Evolutionary conservation across 30 jellyfish, hydroid and myxozoan genomes (phyloP).

Genomic region (Aurelia sp.): DNA sequence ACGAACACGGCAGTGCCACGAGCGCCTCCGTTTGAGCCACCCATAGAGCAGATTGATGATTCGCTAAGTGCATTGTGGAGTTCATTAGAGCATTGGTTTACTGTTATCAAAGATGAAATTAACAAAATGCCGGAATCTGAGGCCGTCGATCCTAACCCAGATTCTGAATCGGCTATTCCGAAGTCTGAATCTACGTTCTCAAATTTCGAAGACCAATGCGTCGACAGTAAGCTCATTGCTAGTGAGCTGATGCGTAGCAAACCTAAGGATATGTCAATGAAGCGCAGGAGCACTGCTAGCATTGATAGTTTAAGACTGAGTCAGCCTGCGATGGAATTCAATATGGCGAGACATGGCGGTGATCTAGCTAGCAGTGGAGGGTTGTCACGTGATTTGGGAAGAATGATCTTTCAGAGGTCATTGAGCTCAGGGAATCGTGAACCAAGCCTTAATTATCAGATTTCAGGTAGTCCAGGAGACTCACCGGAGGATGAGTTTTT

Average conservation of each 20-base stretch:
- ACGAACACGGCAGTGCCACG: slow-evolving; percentile 11
- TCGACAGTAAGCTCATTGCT: slow-evolving; percentile 47
- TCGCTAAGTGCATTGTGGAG: slow-evolving; percentile 52
- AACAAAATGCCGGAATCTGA: slow-evolving; percentile 27
- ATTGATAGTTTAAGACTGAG: slow-evolving; percentile 71
- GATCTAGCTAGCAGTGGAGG: slow-evolving; percentile 41
- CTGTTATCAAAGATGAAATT: slow-evolving; percentile 51
- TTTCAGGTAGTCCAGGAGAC: no score
- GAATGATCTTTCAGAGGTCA: background rate
- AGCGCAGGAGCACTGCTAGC: slow-evolving; percentile 59
- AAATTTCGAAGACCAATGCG: slow-evolving; percentile 1
- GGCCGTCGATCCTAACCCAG: background rate
- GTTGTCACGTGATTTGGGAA: slow-evolving; percentile 42
- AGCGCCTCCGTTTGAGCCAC: slow-evolving; percentile 27
- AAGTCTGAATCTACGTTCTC: background rate
- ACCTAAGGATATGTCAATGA: slow-evolving; percentile 33
- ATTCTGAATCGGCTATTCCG: background rate
- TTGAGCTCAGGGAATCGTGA: slow-evolving; percentile 1
- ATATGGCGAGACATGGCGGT: slow-evolving; percentile 38
- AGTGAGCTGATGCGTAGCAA: slow-evolving; percentile 54
- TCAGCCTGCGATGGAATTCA: slow-evolving; percentile 92
- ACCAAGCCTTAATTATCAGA: background rate
- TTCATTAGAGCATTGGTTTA: slow-evolving; percentile 76
- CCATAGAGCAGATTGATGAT: slow-evolving; percentile 37
- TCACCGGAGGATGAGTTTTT: no score